A percentile compares a stretch with the other conserved stretches of the same genome.
Evolutionary conservation across 2,888 invertebrate species (phyloP).

Genomic region (Eupithecia abbreviata): DNA sequence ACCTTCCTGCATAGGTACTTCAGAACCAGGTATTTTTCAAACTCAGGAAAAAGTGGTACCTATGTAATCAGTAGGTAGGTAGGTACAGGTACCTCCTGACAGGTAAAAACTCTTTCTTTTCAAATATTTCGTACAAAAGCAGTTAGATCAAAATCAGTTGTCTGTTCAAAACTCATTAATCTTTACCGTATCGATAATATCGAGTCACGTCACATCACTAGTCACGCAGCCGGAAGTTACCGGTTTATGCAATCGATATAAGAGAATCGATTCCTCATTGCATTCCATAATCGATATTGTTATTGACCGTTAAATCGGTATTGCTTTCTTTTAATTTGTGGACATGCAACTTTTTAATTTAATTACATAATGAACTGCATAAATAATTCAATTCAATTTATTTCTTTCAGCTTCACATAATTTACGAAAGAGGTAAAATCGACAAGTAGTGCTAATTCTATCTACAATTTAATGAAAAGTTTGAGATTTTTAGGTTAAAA

Average conservation of each 20-base stretch:
- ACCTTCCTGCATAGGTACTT: no score
- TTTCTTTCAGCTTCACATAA: no score
- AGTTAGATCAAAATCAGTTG: slow-evolving; percentile 21
- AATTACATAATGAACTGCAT: neutral
- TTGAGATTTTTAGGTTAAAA: no score
- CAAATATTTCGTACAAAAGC: neutral
- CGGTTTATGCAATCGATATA: slow-evolving; percentile 45
- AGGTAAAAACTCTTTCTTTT: neutral
- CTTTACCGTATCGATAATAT: slow-evolving; percentile 32
- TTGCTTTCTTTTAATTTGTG: slow-evolving; percentile 36
- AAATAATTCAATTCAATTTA: neutral
- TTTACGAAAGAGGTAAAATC: neutral
- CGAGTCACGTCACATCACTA: slow-evolving; percentile 26
- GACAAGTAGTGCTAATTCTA: no score
- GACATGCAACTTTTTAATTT: slow-evolving; percentile 22
- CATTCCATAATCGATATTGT: slow-evolving; percentile 40
- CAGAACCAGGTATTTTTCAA: no score
- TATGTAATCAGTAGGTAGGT: neutral
- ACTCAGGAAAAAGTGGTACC: neutral
- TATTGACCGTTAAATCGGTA: slow-evolving; percentile 42
- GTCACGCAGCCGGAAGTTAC: slow-evolving; percentile 43
- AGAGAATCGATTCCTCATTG: slow-evolving; percentile 42
- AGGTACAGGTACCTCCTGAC: neutral
- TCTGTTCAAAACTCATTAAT: slow-evolving; percentile 31
- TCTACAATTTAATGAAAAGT: no score